A percentile compares a stretch with the other conserved stretches of the same genome.
phyloP scores from a whole-genome alignment of 2,888 invertebrate species.

The Merodon equestris region DNA sequence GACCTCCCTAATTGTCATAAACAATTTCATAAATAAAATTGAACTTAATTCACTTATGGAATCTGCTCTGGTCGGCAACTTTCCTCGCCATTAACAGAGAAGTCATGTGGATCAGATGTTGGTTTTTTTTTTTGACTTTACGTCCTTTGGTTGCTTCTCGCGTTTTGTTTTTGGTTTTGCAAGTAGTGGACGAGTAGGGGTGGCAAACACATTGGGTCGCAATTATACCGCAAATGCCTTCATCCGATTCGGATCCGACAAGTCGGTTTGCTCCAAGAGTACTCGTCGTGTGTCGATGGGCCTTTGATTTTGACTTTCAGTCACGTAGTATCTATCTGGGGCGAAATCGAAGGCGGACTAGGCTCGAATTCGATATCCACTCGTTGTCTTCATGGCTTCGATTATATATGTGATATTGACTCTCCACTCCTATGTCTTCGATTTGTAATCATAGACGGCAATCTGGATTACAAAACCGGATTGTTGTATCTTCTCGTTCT shows the following conservation, averaged over 20 bases:
- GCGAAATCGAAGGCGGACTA: conserved; percentile 20
- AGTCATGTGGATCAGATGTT: conserved; percentile 38
- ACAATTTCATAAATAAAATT: conserved; percentile 69
- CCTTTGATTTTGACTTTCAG: conserved; percentile 58
- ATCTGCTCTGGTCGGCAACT: conserved; percentile 58
- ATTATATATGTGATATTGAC: too few species aligned
- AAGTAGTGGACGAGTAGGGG: conserved; percentile 32
- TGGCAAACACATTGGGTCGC: conserved; percentile 36
- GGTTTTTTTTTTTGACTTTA: not conserved
- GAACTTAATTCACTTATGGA: conserved; percentile 64
- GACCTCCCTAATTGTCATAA: conserved; percentile 64
- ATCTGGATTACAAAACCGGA: too few species aligned
- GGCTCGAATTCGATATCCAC: conserved; percentile 55
- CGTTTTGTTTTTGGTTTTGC: not conserved
- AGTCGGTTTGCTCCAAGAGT: not conserved
- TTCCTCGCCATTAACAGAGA: conserved; percentile 64
- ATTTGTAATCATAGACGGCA: not conserved
- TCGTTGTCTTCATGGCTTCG: conserved; percentile 10
- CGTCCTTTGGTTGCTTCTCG: not conserved
- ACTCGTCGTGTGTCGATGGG: too few species aligned
- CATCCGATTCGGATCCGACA: conserved; percentile 62
- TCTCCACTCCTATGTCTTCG: not conserved
- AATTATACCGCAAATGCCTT: conserved; percentile 66
- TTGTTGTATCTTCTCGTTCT: too few species aligned
- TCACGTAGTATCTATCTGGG: conserved; percentile 59